Evolutionary conservation across 35 echinoderm and acorn worm genomes (phyloP).

Genomic region (Heliocidaris tuberculata): DNA sequence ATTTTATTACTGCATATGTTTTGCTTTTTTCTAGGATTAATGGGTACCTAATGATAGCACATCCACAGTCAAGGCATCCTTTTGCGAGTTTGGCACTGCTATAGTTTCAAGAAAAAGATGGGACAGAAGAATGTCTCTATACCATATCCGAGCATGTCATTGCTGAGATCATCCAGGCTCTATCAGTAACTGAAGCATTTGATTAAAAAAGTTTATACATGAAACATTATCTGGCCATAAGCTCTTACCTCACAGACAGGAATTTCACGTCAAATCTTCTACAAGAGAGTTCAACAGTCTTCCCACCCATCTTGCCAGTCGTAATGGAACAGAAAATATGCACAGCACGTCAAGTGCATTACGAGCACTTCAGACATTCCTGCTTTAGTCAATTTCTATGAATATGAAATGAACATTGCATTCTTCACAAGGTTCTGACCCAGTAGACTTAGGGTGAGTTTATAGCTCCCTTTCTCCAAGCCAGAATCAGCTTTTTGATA

Average conservation of each 20-base stretch:
- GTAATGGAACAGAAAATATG: not conserved
- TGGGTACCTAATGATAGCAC: no score
- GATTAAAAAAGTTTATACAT: not conserved
- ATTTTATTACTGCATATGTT: no score
- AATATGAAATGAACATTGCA: not conserved
- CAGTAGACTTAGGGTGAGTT: not conserved
- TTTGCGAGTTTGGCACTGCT: no score
- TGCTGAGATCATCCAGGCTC: not conserved
- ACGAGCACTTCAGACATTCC: not conserved
- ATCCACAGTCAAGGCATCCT: no score
- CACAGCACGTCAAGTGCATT: not conserved
- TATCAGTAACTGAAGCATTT: not conserved
- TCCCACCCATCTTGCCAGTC: not conserved
- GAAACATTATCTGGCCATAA: not conserved
- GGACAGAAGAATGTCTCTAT: not conserved
- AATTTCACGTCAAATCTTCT: not conserved
- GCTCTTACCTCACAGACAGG: not conserved
- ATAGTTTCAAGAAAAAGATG: not conserved
- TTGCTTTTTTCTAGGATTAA: no score
- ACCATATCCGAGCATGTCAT: not conserved
- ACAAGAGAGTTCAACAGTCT: not conserved
- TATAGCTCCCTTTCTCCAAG: no score
- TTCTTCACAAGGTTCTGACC: not conserved
- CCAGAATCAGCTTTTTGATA: no score
- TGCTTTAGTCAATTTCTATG: not conserved